These are phyloP conservation scores for Microtus montanus DNA, from an alignment of 2,113 vertebrate genomes.

Conservation along the genomic window DNA sequence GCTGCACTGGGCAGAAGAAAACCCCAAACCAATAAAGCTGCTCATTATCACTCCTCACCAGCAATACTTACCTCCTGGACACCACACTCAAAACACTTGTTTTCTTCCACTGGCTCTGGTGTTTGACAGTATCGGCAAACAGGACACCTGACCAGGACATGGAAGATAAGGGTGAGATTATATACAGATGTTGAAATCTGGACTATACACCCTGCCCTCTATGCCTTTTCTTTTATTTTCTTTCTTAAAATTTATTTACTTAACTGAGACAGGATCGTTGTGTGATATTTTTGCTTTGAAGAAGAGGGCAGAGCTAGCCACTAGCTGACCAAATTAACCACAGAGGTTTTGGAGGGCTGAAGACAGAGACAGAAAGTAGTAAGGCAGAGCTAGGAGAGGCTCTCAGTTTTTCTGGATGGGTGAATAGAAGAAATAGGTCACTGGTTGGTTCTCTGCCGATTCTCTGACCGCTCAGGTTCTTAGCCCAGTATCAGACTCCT, in stretches of 20 bases:
- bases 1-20: background rate
- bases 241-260: background rate
- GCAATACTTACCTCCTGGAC: slow-evolving; percentile 96
- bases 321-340: no score
- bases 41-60: slow-evolving; percentile 65
- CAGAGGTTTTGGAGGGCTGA: no score
- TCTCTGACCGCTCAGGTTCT: no score
- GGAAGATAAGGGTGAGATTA: slow-evolving; percentile 44
- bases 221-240: background rate
- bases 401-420: no score
- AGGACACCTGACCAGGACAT: slow-evolving; percentile 89
- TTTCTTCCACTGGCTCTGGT: slow-evolving; percentile 97
- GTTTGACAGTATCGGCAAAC: slow-evolving; percentile 99
- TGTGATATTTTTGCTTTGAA: background rate
- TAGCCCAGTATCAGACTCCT: background rate
- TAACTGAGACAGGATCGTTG: background rate
- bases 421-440: no score
- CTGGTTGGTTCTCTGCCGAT: no score
- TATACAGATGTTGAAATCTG: background rate
- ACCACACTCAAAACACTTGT: slow-evolving; percentile 99
- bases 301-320: no score
- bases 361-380: no score
- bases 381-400: no score
- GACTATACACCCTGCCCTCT: background rate
- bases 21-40: slow-evolving; percentile 13